Conservation (phyloP, 1,140 invertebrate genomes). For the Aphis gossypii region DNA sequence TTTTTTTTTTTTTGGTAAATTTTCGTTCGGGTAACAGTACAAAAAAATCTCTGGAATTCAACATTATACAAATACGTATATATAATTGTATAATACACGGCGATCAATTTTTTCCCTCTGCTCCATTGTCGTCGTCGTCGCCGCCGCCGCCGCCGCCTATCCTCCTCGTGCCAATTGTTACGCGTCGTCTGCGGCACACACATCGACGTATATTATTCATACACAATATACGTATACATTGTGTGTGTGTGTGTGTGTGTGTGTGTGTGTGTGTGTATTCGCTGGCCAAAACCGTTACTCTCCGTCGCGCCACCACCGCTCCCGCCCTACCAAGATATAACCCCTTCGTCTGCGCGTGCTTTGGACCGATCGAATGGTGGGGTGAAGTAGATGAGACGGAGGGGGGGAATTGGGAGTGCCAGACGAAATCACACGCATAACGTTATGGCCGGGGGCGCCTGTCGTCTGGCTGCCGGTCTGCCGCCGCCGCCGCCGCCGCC, state of each 20-base stretch:
- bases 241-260: not conserved
- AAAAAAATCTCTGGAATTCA: conserved; percentile 6
- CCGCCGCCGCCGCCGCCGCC: not conserved
- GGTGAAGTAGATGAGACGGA: not conserved
- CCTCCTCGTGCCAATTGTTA: conserved; percentile 26
- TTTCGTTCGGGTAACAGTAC: not conserved
- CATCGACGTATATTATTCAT: not conserved
- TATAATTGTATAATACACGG: not conserved
- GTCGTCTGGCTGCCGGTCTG: conserved; percentile 21
- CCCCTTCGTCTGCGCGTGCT: not conserved
- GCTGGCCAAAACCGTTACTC: conserved; percentile 22
- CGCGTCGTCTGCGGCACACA: conserved; percentile 2
- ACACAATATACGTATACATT: no score
- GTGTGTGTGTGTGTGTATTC: not conserved
- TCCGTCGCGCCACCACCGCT: not conserved
- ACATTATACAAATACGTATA: not conserved
- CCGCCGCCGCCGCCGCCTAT: not conserved
- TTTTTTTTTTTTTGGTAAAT: not conserved
- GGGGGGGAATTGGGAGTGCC: not conserved
- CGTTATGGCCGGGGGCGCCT: conserved; percentile 9
- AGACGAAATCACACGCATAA: conserved; percentile 16
- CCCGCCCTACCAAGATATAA: not conserved
- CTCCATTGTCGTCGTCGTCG: not conserved
- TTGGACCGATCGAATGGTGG: not conserved
- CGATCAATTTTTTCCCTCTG: not conserved